Conservation (phyloP, 2,797 vertebrate genomes). For the Pseudochromis fuscus region DNA sequence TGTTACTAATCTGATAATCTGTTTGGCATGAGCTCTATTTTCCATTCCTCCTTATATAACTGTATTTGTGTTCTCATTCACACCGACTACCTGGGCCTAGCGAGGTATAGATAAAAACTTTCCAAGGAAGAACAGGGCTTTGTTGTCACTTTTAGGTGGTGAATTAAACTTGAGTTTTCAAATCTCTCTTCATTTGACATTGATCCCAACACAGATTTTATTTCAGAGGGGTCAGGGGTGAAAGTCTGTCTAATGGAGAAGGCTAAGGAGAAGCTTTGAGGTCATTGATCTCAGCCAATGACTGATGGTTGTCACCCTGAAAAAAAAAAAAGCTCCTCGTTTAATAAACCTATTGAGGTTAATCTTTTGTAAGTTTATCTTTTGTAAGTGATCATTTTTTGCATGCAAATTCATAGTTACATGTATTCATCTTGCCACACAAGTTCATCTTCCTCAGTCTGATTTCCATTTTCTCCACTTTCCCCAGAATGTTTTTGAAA, state of each 20-base stretch:
- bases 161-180: not conserved
- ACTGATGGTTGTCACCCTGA: not conserved
- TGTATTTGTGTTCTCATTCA: slow-evolving; percentile 53
- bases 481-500: not conserved
- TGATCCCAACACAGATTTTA: not conserved
- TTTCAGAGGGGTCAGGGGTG: slow-evolving; percentile 1
- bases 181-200: not conserved
- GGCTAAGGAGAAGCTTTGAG: not conserved
- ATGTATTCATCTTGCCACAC: not conserved
- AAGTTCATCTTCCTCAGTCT: not conserved
- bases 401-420: no score
- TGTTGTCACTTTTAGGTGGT: not conserved
- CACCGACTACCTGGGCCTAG: slow-evolving; percentile 13
- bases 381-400: no score
- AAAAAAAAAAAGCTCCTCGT: no score
- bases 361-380: not conserved
- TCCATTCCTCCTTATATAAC: slow-evolving; percentile 80
- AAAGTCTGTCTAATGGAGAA: not conserved
- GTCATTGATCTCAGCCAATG: not conserved
- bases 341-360: no score
- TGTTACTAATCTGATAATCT: slow-evolving; percentile 83
- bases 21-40: slow-evolving; percentile 72
- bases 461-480: not conserved
- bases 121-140: slow-evolving; percentile 3
- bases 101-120: slow-evolving; percentile 15